Evolutionary conservation across 2,888 invertebrate species (phyloP).

Genomic region (Crepidodera aurea): DNA sequence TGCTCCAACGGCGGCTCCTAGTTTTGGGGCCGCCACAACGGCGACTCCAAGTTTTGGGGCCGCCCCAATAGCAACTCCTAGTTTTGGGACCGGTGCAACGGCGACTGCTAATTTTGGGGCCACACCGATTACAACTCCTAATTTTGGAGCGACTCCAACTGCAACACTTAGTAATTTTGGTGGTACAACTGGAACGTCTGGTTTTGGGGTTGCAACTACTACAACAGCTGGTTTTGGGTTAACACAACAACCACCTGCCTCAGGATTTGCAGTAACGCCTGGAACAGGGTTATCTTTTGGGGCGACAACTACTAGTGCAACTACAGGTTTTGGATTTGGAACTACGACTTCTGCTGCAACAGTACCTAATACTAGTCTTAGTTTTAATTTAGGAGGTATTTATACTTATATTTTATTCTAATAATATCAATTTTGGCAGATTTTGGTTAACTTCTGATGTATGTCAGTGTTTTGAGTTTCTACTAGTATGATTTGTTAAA

Average conservation of each 20-base stretch:
- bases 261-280: slow-evolving; percentile 22
- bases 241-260: not conserved
- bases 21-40: slow-evolving; percentile 13
- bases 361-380: slow-evolving; percentile 27
- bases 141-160: slow-evolving; percentile 16
- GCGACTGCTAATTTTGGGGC: slow-evolving; percentile 15
- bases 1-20: slow-evolving; percentile 16
- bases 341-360: slow-evolving; percentile 26
- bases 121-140: slow-evolving; percentile 7
- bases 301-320: slow-evolving; percentile 26
- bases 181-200: slow-evolving; percentile 22
- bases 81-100: slow-evolving; percentile 31
- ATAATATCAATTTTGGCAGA: too few relatives aligned
- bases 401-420: slow-evolving; percentile 4
- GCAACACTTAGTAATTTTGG: slow-evolving; percentile 32
- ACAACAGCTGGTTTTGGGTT: slow-evolving; percentile 21
- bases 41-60: slow-evolving; percentile 15
- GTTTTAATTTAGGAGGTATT: slow-evolving; percentile 30
- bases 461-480: too few relatives aligned
- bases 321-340: slow-evolving; percentile 36
- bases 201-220: slow-evolving; percentile 25
- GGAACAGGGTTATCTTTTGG: slow-evolving; percentile 8
- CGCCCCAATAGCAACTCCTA: slow-evolving; percentile 17
- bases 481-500: too few relatives aligned
- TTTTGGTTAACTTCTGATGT: too few relatives aligned